Percentiles rank a stretch among this genome's conserved stretches.
These are phyloP conservation scores for Cryptoleucopteryx plumbea DNA, from an alignment of 2,113 vertebrate genomes.

Conservation along the genomic window DNA sequence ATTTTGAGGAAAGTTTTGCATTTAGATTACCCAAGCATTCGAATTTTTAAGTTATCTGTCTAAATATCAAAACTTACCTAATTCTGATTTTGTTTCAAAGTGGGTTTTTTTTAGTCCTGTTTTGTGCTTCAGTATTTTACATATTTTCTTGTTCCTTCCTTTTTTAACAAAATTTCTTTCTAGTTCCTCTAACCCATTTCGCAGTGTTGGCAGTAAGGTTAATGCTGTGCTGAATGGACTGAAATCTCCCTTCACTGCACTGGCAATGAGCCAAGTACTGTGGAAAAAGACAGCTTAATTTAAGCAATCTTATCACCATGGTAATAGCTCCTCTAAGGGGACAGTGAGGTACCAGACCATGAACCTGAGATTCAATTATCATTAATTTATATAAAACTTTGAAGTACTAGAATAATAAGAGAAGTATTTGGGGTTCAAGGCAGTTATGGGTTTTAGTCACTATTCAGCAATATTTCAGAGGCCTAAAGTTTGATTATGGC, in stretches of 20 bases:
- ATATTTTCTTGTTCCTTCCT: background rate
- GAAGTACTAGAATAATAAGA: background rate
- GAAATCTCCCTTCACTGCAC: conserved; percentile 50
- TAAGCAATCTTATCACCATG: conserved; percentile 50
- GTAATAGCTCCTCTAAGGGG: conserved; percentile 40
- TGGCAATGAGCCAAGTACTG: conserved; percentile 44
- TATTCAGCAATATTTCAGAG: background rate
- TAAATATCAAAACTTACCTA: background rate
- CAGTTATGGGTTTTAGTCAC: background rate
- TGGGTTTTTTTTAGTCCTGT: background rate
- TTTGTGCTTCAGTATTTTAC: background rate
- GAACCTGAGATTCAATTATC: conserved; percentile 50
- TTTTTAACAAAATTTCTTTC: background rate
- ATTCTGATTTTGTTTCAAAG: background rate
- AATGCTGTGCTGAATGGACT: conserved; percentile 60
- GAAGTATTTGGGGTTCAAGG: background rate
- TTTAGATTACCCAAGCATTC: background rate
- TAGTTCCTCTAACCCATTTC: conserved; percentile 22
- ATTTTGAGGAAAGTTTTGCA: background rate
- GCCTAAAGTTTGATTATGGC: background rate
- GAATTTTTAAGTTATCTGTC: background rate
- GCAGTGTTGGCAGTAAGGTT: conserved; percentile 44
- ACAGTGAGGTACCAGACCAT: conserved; percentile 33
- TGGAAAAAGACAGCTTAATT: conserved; percentile 51
- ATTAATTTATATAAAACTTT: conserved; percentile 41